These are phyloP conservation scores for Rhingia rostrata DNA, from an alignment of 2,888 invertebrate genomes.

Conservation along the genomic window DNA sequence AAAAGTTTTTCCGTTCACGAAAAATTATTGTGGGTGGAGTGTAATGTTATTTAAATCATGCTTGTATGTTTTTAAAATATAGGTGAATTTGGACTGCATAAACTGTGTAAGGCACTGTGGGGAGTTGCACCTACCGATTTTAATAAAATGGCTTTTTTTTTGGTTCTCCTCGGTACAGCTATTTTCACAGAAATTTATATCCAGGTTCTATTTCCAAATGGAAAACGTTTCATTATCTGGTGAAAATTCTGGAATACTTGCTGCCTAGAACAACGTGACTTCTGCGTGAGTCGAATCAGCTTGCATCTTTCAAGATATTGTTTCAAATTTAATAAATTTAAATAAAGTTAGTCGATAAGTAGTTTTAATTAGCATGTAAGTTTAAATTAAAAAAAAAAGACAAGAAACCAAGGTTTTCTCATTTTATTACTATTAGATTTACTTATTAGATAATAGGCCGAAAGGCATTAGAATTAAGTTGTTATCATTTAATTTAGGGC, in stretches of 20 bases:
- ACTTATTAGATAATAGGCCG: too few relatives aligned
- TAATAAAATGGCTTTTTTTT: constrained; percentile 25
- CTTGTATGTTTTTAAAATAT: not conserved
- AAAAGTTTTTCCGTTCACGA: constrained; percentile 30
- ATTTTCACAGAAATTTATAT: constrained; percentile 23
- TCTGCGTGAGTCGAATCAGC: too few relatives aligned
- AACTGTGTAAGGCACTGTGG: constrained; percentile 4
- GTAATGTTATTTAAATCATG: constrained; percentile 9
- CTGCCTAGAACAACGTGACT: too few relatives aligned
- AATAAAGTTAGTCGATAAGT: too few relatives aligned
- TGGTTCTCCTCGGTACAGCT: constrained; percentile 14
- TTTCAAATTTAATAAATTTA: too few relatives aligned
- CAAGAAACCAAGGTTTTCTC: too few relatives aligned
- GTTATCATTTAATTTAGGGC: too few relatives aligned
- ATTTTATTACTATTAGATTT: too few relatives aligned
- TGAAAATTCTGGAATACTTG: constrained; percentile 16
- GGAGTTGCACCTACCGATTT: constrained; percentile 15
- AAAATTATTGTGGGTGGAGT: constrained; percentile 23
- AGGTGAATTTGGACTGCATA: constrained; percentile 24
- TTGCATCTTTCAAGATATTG: too few relatives aligned
- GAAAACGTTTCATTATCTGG: constrained; percentile 11
- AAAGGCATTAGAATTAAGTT: too few relatives aligned
- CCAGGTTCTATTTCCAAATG: constrained; percentile 20
- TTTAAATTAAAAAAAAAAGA: too few relatives aligned
- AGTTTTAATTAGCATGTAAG: too few relatives aligned